Conservation (phyloP, 2,888 invertebrate species). For the Meghimatium bilineatum region DNA sequence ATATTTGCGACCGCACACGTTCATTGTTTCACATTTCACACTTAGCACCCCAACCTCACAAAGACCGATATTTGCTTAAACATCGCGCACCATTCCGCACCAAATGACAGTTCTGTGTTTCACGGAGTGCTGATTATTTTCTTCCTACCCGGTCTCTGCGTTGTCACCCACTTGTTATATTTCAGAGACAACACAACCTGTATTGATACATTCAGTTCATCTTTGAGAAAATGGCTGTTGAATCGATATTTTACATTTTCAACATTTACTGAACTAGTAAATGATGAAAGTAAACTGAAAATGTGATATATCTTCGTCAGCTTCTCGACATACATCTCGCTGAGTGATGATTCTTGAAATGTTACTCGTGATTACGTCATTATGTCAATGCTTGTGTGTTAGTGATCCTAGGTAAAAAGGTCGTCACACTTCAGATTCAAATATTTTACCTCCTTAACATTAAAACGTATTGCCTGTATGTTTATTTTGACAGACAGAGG, state of each 20-base stretch:
- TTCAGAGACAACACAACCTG: neutral
- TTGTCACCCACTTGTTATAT: constrained; percentile 19
- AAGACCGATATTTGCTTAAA: constrained; percentile 5
- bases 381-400: no score
- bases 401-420: no score
- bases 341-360: no score
- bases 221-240: neutral
- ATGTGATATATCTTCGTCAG: neutral
- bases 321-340: no score
- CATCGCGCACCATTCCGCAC: constrained; percentile 2
- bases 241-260: constrained; percentile 15
- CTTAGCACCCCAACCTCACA: constrained; percentile 10
- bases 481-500: no score
- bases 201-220: constrained; percentile 18
- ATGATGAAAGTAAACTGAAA: neutral
- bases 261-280: neutral
- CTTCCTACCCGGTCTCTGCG: neutral
- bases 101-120: constrained; percentile 39
- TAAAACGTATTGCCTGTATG: no score
- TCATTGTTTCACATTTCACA: constrained; percentile 23
- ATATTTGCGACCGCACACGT: constrained; percentile 12
- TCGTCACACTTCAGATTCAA: no score
- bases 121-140: neutral
- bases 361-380: no score
- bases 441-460: no score